Evolutionary conservation across 2,888 invertebrate species (phyloP), one percentile per base, ranked within the genome.

Genomic region (Teleogryllus oceanicus): DNA sequence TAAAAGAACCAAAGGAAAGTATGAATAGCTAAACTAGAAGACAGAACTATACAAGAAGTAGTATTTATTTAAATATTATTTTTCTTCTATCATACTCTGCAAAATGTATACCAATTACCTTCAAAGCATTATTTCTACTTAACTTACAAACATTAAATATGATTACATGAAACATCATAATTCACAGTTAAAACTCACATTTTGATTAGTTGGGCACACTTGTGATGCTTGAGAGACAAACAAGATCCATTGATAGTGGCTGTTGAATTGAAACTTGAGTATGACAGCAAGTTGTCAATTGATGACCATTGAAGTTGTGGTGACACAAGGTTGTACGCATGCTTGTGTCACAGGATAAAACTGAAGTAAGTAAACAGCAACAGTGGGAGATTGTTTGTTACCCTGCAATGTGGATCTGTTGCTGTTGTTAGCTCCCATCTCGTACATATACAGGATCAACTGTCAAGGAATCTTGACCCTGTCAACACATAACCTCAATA

Each of bases 321-420:
- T 37, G 18, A 62, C 62, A 62, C 62, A 62, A 62, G 62, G 62
- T 18, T 62, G 62, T 16, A 62, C 62, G 18, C 62, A 62, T 16
- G 62, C 62, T 62, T 62, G 62, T 62, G 62, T 62, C 62, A 62
- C 62, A 13, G 62, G 62, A 62, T 62, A 62, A 62, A 62, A 62
- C 18, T 62, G 62, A 4, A 62, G 62, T 62, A 62, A 62, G 18
- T 62, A 62, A 18, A 62, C 62, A 62, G 62, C 62, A 62, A 62
- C 62, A 16, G 62, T 18, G 18, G 62, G 62, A 62, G 62, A 62
- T 62, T 13, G 16, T 18, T 62, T 62, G 62, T 18, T 62, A 2
- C 18, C 18, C 13, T 62, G 16, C 62, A 62, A 18, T 16, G 62
- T 18, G 2, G 62, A 62, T 62, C 62, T 62, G 62, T 16, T 62